These are phyloP conservation scores for Lophius piscatorius DNA, from an alignment of 2,113 vertebrate genomes.

Conservation along the genomic window DNA sequence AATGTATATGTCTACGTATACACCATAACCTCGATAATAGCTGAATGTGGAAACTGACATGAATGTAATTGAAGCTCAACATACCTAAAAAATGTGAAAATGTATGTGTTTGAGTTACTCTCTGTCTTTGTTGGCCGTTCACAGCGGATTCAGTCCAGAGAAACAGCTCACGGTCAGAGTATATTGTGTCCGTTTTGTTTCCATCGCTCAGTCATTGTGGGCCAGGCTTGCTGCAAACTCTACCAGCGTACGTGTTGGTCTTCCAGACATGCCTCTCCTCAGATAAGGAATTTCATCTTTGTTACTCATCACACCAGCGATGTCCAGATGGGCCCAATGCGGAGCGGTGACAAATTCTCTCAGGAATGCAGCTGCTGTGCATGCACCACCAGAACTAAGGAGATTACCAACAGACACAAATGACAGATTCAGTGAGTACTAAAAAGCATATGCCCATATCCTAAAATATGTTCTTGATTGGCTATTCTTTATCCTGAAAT, in stretches of 20 bases:
- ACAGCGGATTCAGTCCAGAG: background rate
- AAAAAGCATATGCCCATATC: too few species aligned
- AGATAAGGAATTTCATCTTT: conserved; percentile 95
- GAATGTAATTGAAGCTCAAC: too few species aligned
- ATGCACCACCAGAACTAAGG: conserved; percentile 90
- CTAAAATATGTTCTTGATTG: too few species aligned
- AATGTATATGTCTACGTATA: too few species aligned
- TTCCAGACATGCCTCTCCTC: conserved; percentile 94
- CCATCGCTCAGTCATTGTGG: conserved; percentile 58
- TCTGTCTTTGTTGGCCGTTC: background rate
- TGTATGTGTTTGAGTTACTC: background rate
- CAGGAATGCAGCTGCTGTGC: conserved; percentile 96
- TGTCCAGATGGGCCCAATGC: conserved; percentile 97
- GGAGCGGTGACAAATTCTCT: conserved; percentile 89
- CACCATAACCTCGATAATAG: too few species aligned
- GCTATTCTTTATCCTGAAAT: too few species aligned
- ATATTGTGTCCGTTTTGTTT: background rate
- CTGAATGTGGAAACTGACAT: too few species aligned
- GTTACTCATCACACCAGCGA: conserved; percentile 96
- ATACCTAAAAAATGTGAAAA: too few species aligned
- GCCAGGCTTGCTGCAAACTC: conserved; percentile 86
- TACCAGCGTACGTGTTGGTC: conserved; percentile 91
- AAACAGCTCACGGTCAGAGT: conserved; percentile 2
- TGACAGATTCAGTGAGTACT: background rate
- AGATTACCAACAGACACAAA: conserved; percentile 2